Base-by-base conservation (phyloP, 2,888 invertebrate species). In the Lypha dubia region DNA sequence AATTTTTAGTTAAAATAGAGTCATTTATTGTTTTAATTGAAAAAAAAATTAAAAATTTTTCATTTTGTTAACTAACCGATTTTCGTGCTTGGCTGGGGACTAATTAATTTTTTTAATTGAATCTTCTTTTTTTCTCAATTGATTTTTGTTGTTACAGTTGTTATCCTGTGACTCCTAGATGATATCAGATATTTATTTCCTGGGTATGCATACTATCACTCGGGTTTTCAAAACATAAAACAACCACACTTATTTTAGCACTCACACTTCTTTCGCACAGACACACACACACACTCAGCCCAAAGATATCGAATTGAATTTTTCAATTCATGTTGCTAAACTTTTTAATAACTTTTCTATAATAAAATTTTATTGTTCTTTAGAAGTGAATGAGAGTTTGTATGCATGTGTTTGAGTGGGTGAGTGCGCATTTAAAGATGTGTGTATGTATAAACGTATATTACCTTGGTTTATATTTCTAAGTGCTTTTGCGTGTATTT, bases 291-390 rank as follows among this genome's bases (percentile, higher is more conserved):
- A 8, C 41, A 1, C 41, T 0, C 44, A 11, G 2, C 41, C 56
- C n/a, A 46, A 53, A 71, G 51, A 62, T 74, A 79, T 70, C 68
- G 51, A 79, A 74, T 79, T 75, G 71, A 81, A 84, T 84, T 86
- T 86, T 79, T 56, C 83, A 79, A 77, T 83, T 83, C 67, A 67
- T 73, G 77, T 77, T 67, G 71, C 67, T 71, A 82, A 82, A 76
- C 49, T 82, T 77, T 77, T 68, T 83, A 73, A 77, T 73, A 73
- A 73, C 62, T 77, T 83, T 83, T 83, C 77, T 58, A 73, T 83
- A 83, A 83, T 73, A 83, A 77, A 76, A 83, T 77, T 77, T 71
- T 41, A 41, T 51, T 77, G 56, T 76, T 76, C 13, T 20, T 20
- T 1, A 20, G 24, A 1, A 49, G 11, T 13, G 28, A 5, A 38